Evolutionary conservation across 2,888 invertebrate genomes (phyloP).

Genomic region (Heliconius aoede): DNA sequence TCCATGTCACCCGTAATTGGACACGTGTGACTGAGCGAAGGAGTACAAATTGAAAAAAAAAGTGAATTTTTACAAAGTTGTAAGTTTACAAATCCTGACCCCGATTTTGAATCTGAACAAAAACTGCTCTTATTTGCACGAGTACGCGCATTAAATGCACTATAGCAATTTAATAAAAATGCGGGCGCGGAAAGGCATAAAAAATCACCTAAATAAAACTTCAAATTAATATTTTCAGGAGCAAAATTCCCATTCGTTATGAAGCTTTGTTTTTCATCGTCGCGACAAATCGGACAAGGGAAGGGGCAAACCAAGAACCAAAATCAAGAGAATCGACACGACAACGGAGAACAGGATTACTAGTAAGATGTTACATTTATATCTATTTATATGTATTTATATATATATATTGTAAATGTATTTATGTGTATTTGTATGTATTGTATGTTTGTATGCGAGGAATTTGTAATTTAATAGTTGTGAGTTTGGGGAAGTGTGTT

Average conservation of each 20-base stretch:
- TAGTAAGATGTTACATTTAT: slow-evolving; percentile 65
- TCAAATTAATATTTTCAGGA: slow-evolving; percentile 84
- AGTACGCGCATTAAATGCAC: too few relatives aligned
- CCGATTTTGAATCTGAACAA: too few relatives aligned
- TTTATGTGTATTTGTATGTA: slow-evolving; percentile 3
- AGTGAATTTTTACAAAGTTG: too few relatives aligned
- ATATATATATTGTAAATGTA: slow-evolving; percentile 6
- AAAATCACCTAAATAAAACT: neutral
- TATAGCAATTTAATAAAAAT: too few relatives aligned
- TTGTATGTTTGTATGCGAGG: slow-evolving; percentile 6
- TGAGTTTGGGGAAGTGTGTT: neutral
- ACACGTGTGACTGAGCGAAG: too few relatives aligned
- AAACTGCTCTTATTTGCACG: too few relatives aligned
- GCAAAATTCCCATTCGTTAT: slow-evolving; percentile 99
- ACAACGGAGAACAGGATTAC: slow-evolving; percentile 79
- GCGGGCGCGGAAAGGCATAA: too few relatives aligned
- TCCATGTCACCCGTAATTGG: too few relatives aligned
- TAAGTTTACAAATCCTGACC: too few relatives aligned
- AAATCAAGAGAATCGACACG: slow-evolving; percentile 62
- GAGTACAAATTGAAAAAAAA: too few relatives aligned
- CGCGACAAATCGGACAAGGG: slow-evolving; percentile 79
- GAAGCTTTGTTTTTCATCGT: slow-evolving; percentile 98
- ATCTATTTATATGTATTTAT: slow-evolving; percentile 17
- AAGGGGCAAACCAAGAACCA: slow-evolving; percentile 67
- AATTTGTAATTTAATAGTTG: slow-evolving; percentile 12